phyloP scores from a whole-genome alignment of 2,797 vertebrate species.

The Eupleurogrammus muticus region DNA sequence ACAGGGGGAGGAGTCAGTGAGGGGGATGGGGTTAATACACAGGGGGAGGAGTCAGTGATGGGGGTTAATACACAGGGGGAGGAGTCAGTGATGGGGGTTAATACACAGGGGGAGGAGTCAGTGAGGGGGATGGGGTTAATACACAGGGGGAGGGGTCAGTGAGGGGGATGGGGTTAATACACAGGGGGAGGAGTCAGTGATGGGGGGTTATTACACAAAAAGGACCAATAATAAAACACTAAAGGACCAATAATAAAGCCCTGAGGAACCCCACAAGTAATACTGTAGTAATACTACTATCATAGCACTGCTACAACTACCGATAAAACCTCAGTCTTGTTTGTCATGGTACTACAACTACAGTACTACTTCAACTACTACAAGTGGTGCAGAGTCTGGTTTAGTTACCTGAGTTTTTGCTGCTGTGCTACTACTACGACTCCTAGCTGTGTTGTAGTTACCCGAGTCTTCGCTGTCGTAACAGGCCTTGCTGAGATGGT shows the following conservation, averaged over 20 bases:
- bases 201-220: background rate
- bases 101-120: conserved; percentile 1
- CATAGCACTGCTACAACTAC: too few relatives aligned
- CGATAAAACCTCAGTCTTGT: too few relatives aligned
- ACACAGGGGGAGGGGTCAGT: conserved; percentile 1
- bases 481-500: conserved; percentile 88
- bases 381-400: conserved; percentile 20
- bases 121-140: background rate
- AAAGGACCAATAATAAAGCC: too few relatives aligned
- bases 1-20: too few relatives aligned
- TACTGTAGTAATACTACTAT: too few relatives aligned
- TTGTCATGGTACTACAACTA: conserved; percentile 38
- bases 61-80: background rate
- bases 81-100: too few relatives aligned
- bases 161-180: background rate
- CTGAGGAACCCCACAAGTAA: too few relatives aligned
- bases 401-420: conserved; percentile 67
- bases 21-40: background rate
- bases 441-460: conserved; percentile 80
- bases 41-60: conserved; percentile 6
- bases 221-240: too few relatives aligned
- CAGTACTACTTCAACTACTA: conserved; percentile 34
- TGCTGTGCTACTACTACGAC: conserved; percentile 73
- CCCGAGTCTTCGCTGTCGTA: conserved; percentile 98
- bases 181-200: conserved; percentile 8